Percentiles rank a stretch among this genome's conserved stretches.
These are phyloP conservation scores for Lates calcarifer DNA, from an alignment of 2,113 vertebrate species.

Conservation along the genomic window DNA sequence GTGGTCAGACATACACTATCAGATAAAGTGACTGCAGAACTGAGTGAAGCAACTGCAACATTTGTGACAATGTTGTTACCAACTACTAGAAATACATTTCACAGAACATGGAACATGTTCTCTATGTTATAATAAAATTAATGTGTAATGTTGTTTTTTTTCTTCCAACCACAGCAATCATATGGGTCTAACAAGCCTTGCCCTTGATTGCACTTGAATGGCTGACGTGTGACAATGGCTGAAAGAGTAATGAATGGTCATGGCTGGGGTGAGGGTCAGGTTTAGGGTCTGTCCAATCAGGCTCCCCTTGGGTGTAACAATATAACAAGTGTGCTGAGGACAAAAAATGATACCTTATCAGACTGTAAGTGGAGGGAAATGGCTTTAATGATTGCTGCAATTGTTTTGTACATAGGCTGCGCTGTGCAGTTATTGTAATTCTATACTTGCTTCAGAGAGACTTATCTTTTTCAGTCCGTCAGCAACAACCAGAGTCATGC, in stretches of 20 bases:
- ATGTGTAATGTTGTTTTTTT: background rate
- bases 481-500: slow-evolving; percentile 7
- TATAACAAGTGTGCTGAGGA: background rate
- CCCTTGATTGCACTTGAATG: slow-evolving; percentile 9
- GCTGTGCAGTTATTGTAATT: slow-evolving; percentile 18
- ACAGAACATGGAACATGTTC: background rate
- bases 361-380: background rate
- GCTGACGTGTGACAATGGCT: slow-evolving; percentile 10
- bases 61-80: background rate
- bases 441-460: background rate
- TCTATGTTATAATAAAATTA: background rate
- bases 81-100: background rate
- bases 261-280: background rate
- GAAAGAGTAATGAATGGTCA: slow-evolving; percentile 4
- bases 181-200: background rate
- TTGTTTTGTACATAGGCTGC: background rate
- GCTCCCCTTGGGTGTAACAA: background rate
- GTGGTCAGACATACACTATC: background rate
- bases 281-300: slow-evolving; percentile 22
- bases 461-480: background rate
- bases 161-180: background rate
- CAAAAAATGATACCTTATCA: background rate
- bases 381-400: background rate
- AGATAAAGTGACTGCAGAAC: background rate
- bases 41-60: background rate